phyloP scores from a whole-genome alignment of 2,797 vertebrate genomes.

The Melanotaenia parkinsoni region DNA sequence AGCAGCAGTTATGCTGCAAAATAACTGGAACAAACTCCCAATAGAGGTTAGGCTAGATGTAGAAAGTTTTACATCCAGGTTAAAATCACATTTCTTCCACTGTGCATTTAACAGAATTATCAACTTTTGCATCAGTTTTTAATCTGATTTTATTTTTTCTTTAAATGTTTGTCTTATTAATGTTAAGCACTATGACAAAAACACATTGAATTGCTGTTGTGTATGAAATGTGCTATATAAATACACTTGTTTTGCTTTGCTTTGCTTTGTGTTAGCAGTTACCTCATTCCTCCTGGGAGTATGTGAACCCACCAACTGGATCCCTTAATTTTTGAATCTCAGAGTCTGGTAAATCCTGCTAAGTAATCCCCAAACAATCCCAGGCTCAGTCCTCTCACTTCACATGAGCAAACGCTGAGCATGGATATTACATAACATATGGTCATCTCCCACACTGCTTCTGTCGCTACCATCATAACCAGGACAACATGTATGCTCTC shows the following conservation, averaged over 20 bases:
- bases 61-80: too few relatives aligned
- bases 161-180: too few relatives aligned
- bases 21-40: too few relatives aligned
- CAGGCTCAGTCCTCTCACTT: conserved; percentile 73
- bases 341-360: conserved; percentile 71
- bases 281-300: conserved; percentile 63
- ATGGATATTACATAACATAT: conserved; percentile 68
- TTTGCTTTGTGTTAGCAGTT: conserved; percentile 29
- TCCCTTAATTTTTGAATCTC: conserved; percentile 69
- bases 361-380: conserved; percentile 81
- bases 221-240: too few relatives aligned
- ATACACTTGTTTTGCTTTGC: not conserved
- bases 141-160: too few relatives aligned
- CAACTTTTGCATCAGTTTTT: too few relatives aligned
- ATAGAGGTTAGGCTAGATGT: too few relatives aligned
- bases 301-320: conserved; percentile 34
- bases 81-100: too few relatives aligned
- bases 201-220: too few relatives aligned
- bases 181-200: too few relatives aligned
- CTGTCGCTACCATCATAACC: not conserved
- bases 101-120: too few relatives aligned
- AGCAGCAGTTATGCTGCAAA: too few relatives aligned
- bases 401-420: conserved; percentile 68
- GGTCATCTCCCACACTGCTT: conserved; percentile 34
- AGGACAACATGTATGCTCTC: conserved; percentile 37